These are phyloP conservation scores for Limnodromus scolopaceus DNA, from an alignment of 2,797 vertebrate species.

Conservation along the genomic window DNA sequence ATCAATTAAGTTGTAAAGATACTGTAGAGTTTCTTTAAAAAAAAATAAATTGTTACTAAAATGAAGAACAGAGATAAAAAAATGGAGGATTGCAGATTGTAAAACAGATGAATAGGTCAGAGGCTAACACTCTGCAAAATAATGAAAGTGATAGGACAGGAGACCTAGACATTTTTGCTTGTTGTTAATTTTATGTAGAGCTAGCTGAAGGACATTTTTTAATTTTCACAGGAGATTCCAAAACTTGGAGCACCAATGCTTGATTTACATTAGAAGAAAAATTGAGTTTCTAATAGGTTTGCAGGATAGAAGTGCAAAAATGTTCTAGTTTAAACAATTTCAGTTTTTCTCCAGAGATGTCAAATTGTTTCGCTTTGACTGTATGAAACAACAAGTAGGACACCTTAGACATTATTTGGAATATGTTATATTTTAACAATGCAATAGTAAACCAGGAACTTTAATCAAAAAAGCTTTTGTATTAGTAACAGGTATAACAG, in stretches of 20 bases:
- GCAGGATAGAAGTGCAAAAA: background rate
- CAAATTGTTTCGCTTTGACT: background rate
- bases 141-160: background rate
- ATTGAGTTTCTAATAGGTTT: rapidly evolving
- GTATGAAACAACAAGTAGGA: background rate
- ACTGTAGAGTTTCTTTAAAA: background rate
- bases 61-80: background rate
- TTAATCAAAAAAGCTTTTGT: background rate
- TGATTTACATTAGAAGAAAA: background rate
- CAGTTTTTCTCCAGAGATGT: background rate
- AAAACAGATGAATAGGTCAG: background rate
- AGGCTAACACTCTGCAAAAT: background rate
- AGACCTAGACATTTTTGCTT: background rate
- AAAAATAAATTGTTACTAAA: background rate
- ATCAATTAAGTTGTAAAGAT: background rate
- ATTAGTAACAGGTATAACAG: background rate
- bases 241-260: background rate
- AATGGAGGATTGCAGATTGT: background rate
- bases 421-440: background rate
- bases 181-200: background rate
- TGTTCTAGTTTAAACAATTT: background rate
- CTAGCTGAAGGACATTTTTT: background rate
- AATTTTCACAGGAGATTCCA: background rate
- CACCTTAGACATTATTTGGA: background rate
- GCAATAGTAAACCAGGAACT: background rate